These are phyloP conservation scores for Oncorhynchus kisutch DNA, from an alignment of 2,113 vertebrate genomes.

Conservation along the genomic window DNA sequence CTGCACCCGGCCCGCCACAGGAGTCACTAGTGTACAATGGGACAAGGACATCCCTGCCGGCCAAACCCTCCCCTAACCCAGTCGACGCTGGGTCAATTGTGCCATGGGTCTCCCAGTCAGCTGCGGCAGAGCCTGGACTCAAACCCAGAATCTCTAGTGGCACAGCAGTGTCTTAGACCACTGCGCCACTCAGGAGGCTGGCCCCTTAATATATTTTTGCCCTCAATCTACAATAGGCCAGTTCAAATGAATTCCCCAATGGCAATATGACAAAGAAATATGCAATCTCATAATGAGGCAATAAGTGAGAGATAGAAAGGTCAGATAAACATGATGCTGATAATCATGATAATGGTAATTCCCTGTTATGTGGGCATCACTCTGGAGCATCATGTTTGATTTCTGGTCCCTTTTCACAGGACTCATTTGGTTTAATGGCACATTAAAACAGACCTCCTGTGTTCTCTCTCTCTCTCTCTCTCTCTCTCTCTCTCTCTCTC, in stretches of 20 bases:
- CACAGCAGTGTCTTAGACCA: too few relatives aligned
- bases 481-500: neutral
- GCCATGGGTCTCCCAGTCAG: too few relatives aligned
- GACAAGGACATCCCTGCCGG: too few relatives aligned
- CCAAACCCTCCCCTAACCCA: too few relatives aligned
- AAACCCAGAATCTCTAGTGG: too few relatives aligned
- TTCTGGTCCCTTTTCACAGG: slow-evolving; percentile 60
- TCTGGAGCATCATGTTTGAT: slow-evolving; percentile 54
- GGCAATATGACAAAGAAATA: neutral
- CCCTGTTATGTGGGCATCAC: slow-evolving; percentile 30
- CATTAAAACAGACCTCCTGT: slow-evolving; percentile 10
- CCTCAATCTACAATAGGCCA: neutral
- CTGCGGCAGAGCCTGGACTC: too few relatives aligned
- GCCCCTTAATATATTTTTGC: neutral
- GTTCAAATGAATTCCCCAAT: neutral
- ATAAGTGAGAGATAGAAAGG: slow-evolving; percentile 19
- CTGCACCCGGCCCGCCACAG: too few relatives aligned
- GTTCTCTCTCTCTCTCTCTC: neutral
- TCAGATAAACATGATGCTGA: slow-evolving; percentile 43
- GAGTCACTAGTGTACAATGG: too few relatives aligned
- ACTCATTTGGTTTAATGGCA: slow-evolving; percentile 64
- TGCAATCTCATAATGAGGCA: neutral
- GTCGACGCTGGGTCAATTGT: too few relatives aligned
- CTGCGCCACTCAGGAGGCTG: too few relatives aligned
- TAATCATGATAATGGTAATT: slow-evolving; percentile 51